These are phyloP conservation scores for Leguminivora glycinivorella DNA, from an alignment of 1,140 invertebrate genomes.

Conservation along the genomic window DNA sequence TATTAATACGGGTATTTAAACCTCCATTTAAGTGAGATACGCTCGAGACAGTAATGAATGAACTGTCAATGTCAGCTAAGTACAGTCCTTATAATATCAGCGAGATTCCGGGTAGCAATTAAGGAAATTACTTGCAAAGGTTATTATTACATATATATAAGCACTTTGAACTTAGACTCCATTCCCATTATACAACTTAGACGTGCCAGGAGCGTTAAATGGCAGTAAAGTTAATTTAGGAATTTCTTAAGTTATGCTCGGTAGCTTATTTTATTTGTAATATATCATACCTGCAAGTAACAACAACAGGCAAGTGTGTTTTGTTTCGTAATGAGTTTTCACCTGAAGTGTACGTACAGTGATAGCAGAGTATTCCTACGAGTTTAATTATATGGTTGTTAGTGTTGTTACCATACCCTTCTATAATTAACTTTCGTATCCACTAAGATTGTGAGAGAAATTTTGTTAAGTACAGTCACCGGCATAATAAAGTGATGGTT, in stretches of 20 bases:
- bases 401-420: neutral
- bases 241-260: neutral
- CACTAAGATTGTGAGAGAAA: too few relatives aligned
- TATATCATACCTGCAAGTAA: conserved; percentile 4
- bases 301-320: neutral
- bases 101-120: neutral
- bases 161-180: neutral
- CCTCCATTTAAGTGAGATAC: too few relatives aligned
- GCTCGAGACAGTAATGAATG: neutral
- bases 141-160: neutral
- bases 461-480: too few relatives aligned
- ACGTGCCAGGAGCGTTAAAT: conserved; percentile 2
- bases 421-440: neutral
- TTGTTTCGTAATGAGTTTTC: conserved; percentile 10
- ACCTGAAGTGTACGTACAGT: neutral
- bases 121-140: neutral
- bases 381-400: neutral
- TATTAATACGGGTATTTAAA: too few relatives aligned
- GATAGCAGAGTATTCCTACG: neutral
- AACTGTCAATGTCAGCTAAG: neutral
- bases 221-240: conserved; percentile 11
- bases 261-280: conserved; percentile 8
- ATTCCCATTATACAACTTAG: conserved; percentile 15
- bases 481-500: too few relatives aligned
- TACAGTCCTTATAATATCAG: neutral